These are phyloP conservation scores for Ctenosaura bakeri DNA, from an alignment of 2,797 vertebrate genomes.

Conservation along the genomic window DNA sequence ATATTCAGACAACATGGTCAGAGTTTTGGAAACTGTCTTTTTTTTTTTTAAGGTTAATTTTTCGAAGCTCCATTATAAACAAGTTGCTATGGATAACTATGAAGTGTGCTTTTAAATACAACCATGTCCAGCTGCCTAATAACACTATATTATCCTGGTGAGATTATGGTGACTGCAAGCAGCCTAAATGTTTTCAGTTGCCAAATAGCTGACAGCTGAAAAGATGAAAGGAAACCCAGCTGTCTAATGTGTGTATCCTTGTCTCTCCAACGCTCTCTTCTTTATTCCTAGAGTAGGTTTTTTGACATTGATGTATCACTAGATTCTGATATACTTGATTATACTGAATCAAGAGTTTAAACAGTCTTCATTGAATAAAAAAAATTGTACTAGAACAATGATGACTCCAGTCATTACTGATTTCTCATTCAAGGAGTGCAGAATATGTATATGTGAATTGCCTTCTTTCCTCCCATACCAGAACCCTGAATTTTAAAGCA, in stretches of 20 bases:
- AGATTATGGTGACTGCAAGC: not conserved
- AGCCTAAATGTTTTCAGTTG: not conserved
- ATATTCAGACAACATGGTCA: no score
- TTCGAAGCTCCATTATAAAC: not conserved
- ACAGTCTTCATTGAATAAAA: not conserved
- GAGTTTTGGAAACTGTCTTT: no score
- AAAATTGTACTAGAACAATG: not conserved
- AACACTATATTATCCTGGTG: not conserved
- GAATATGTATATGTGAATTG: not conserved
- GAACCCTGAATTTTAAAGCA: slow-evolving; percentile 3
- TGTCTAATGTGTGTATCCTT: no score
- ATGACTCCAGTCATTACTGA: not conserved
- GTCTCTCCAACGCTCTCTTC: not conserved
- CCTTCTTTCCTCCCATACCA: not conserved
- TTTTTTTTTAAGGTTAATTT: no score
- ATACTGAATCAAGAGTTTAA: not conserved
- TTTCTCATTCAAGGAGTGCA: not conserved
- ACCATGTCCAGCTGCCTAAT: not conserved
- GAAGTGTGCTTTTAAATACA: not conserved
- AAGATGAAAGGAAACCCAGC: not conserved
- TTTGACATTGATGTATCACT: not conserved
- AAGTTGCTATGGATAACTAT: not conserved
- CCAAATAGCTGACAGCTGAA: not conserved
- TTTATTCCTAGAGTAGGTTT: not conserved
- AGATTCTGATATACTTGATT: not conserved